These are phyloP conservation scores for Hippocampus mohnikei DNA, from an alignment of 2,113 vertebrate species.

Conservation along the genomic window DNA sequence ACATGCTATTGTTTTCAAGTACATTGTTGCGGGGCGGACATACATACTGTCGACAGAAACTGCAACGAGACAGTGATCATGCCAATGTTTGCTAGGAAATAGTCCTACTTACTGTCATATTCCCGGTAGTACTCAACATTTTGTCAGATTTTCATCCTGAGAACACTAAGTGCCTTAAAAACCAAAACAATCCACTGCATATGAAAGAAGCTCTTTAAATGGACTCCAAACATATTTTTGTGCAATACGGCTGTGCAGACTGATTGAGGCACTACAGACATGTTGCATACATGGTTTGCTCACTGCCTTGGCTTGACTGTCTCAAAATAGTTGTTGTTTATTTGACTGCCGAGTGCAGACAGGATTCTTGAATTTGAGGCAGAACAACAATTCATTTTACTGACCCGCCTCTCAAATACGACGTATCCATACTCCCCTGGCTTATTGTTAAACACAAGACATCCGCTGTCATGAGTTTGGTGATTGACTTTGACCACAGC, in stretches of 20 bases:
- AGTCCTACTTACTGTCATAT: neutral
- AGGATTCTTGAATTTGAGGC: neutral
- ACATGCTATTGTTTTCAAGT: neutral
- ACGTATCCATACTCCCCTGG: conserved; percentile 23
- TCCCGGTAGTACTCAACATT: neutral
- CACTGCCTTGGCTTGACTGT: neutral
- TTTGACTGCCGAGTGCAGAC: no score
- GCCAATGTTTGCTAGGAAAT: neutral
- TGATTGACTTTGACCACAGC: conserved; percentile 45
- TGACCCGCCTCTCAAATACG: conserved; percentile 16
- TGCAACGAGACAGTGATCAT: neutral
- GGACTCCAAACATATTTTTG: neutral
- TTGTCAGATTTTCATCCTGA: neutral
- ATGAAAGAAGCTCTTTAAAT: neutral
- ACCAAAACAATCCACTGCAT: neutral
- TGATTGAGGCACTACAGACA: no score
- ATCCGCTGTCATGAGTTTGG: conserved; percentile 44
- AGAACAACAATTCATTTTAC: conserved; percentile 6
- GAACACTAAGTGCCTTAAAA: neutral
- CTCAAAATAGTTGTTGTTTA: conserved; percentile 11
- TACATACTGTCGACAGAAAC: neutral
- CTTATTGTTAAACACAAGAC: conserved; percentile 32
- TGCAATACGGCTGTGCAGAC: neutral
- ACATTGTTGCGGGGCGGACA: neutral
- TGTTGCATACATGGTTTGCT: neutral